phyloP scores from a whole-genome alignment of 2,113 vertebrate species.

The Aptenodytes patagonicus region DNA sequence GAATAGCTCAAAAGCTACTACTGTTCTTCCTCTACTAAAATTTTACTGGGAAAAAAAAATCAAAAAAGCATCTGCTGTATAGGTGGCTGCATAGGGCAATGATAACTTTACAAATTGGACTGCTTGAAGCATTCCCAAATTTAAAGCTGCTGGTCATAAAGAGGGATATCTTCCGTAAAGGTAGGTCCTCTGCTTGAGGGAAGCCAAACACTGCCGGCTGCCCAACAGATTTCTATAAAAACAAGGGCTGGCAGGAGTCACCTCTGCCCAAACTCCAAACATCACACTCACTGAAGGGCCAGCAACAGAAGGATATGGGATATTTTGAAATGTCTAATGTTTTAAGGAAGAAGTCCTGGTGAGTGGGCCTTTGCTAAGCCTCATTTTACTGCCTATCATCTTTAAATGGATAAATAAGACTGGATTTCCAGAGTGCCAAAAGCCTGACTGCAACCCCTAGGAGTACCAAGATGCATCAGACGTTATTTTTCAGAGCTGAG shows the following conservation, averaged over 20 bases:
- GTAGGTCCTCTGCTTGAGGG: neutral
- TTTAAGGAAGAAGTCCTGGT: neutral
- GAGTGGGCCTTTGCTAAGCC: neutral
- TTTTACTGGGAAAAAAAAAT: neutral
- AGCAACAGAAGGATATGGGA: neutral
- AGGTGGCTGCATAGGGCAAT: neutral
- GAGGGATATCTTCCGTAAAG: neutral
- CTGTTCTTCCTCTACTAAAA: neutral
- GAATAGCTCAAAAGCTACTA: neutral
- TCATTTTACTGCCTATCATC: neutral
- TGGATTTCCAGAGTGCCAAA: neutral
- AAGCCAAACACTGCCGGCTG: neutral
- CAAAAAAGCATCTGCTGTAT: neutral
- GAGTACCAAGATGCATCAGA: neutral
- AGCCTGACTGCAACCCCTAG: neutral
- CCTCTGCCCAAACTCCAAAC: neutral
- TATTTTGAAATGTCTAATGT: neutral
- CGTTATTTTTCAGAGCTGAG: neutral
- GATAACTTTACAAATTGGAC: neutral
- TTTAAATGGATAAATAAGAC: neutral
- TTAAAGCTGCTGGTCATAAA: neutral
- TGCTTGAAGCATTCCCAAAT: neutral
- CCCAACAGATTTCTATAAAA: neutral
- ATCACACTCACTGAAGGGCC: neutral
- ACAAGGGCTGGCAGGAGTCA: neutral